Conservation (phyloP, 2,797 vertebrate genomes). For the Ptychobarbus kaznakovi region DNA sequence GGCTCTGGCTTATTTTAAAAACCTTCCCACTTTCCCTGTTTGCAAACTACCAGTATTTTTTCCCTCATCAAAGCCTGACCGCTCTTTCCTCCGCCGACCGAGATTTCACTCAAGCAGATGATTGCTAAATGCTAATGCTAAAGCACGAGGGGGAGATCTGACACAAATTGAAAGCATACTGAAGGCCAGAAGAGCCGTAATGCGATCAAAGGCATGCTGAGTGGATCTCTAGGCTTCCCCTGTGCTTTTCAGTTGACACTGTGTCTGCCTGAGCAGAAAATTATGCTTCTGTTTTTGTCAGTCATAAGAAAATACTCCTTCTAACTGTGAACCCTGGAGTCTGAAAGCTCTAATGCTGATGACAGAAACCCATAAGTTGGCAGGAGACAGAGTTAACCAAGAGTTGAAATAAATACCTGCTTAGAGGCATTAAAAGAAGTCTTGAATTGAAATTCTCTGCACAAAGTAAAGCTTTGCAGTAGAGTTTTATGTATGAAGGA, state of each 20-base stretch:
- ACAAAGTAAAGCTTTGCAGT: neutral
- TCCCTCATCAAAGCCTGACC: constrained; percentile 28
- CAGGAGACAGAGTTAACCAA: neutral
- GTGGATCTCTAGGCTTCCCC: constrained; percentile 79
- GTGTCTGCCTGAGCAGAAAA: constrained; percentile 75
- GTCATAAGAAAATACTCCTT: constrained; percentile 35
- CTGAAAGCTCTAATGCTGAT: constrained; percentile 25
- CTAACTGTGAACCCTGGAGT: constrained; percentile 29
- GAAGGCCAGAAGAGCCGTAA: constrained; percentile 72
- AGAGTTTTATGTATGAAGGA: neutral
- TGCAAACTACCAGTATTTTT: constrained; percentile 16
- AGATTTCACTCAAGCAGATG: constrained; percentile 66
- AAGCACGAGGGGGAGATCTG: constrained; percentile 72
- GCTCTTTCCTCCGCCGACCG: neutral
- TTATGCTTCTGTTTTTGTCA: constrained; percentile 73
- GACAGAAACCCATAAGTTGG: constrained; percentile 30
- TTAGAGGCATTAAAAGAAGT: constrained; percentile 9
- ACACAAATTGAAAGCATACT: constrained; percentile 73
- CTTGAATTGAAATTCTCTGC: neutral
- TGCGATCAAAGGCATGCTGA: constrained; percentile 82
- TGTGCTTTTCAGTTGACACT: constrained; percentile 76
- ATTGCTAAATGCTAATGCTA: constrained; percentile 70
- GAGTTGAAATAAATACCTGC: constrained; percentile 36
- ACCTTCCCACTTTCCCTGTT: constrained; percentile 14
- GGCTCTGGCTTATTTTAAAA: constrained; percentile 14